Evolutionary conservation across 2,888 invertebrate genomes (phyloP), one percentile per base, ranked within the genome.

Genomic region (Aporophyla lueneburgensis): DNA sequence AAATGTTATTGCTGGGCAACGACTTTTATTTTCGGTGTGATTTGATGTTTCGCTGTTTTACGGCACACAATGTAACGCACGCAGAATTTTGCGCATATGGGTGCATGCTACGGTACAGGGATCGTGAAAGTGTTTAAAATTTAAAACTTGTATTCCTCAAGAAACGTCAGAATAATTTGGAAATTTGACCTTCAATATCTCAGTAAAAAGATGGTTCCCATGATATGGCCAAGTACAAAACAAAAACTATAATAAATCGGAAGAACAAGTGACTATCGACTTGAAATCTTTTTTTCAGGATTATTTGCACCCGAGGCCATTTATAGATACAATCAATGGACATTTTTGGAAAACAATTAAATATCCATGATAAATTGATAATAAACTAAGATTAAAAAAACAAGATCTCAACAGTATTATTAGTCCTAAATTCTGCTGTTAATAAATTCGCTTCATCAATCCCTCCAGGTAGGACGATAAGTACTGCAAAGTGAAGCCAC

Each of bases 401-500:
- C 9, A 43, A 33, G 19, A 19, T 51, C 6, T 75, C 66, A 21
- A 24, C 24, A 51, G 16, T 6, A 3, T 24, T 67, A n/a, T 51
- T 21, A 24, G 14, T 19, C 10, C 14, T 1, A 33, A 67, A 27
- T 76, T 63, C 16, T 24, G 5, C 40, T 24, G 2, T 27, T n/a
- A 71, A 27, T n/a, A 70, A 70, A 27, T 33, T 49, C 2, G 43
- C 4, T 16, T 21, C 2, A 61, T 24, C 24, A 12, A 12, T 58
- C 24, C 27, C 21, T 14, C 14, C 24, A 46, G 16, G 4, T 59
- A 33, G 1, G 14, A 5, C 2, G 3, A n/a, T 51, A 74, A 24
- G 24, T 54, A 12, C 49, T 46, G 3, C 62, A 40, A 83, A 78
- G 54, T 53, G 5, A 70, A 53, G 7, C 46, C 46, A 61, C 58